Percentiles rank a stretch among this genome's conserved stretches.
These are phyloP conservation scores for Frankliniella intonsa DNA, from an alignment of 2,888 invertebrate species.

Conservation along the genomic window DNA sequence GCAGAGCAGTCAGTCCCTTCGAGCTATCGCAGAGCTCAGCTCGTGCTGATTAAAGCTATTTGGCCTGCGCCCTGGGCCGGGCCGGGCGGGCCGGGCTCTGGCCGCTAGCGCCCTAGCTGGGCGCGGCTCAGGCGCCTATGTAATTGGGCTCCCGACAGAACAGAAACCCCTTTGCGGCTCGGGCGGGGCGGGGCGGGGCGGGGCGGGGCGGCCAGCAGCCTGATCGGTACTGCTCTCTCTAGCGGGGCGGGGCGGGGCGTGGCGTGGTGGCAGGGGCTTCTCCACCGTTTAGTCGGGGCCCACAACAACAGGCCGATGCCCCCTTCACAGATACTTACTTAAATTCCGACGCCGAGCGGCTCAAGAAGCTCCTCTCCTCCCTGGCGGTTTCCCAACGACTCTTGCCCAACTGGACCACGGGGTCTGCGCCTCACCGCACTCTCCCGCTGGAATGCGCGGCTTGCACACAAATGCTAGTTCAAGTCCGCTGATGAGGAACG, in stretches of 20 bases:
- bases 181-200: not conserved
- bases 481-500: too few species aligned
- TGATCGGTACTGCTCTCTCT: not conserved
- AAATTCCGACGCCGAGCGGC: constrained; percentile 4
- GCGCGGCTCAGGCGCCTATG: not conserved
- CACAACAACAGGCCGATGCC: not conserved
- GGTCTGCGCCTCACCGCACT: too few species aligned
- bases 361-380: not conserved
- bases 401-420: too few species aligned
- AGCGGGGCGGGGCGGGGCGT: not conserved
- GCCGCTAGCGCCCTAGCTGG: not conserved
- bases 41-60: too few species aligned
- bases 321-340: constrained; percentile 17
- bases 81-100: not conserved
- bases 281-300: too few species aligned
- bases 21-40: too few species aligned
- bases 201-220: not conserved
- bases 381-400: not conserved
- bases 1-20: too few species aligned
- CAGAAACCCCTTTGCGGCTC: not conserved
- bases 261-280: not conserved
- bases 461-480: too few species aligned
- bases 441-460: too few species aligned
- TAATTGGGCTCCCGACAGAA: too few species aligned
- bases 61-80: not conserved